Conservation (phyloP, 2,113 vertebrate genomes). For the Phalacrocorax pelagicus region DNA sequence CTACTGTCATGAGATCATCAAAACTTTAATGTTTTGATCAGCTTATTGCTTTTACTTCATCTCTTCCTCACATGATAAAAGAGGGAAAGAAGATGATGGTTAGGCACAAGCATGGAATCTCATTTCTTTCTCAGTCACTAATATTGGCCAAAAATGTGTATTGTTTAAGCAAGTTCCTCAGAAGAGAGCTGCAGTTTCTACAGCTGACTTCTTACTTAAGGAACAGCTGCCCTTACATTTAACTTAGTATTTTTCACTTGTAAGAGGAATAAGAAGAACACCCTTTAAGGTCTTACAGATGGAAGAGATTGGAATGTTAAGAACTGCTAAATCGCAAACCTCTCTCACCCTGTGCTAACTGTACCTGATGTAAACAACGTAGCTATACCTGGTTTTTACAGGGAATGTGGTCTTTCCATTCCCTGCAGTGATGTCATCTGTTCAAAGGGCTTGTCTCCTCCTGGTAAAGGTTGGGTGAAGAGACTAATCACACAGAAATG, state of each 20-base stretch:
- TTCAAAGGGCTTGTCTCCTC: background rate
- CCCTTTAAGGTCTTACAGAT: background rate
- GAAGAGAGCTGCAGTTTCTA: background rate
- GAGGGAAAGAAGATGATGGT: constrained; percentile 6
- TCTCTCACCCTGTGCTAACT: background rate
- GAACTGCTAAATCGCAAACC: background rate
- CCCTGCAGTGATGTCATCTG: background rate
- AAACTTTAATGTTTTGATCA: constrained; percentile 38
- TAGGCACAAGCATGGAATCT: constrained; percentile 1
- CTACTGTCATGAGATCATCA: constrained; percentile 50
- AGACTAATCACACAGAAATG: background rate
- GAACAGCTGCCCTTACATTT: background rate
- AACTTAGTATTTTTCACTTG: background rate
- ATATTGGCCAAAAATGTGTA: background rate
- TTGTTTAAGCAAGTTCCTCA: background rate
- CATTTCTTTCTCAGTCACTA: background rate
- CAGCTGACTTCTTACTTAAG: background rate
- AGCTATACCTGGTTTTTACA: background rate
- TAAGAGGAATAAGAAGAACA: background rate
- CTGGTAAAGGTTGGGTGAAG: background rate
- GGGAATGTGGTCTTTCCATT: background rate
- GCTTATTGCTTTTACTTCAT: constrained; percentile 58
- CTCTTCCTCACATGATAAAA: background rate
- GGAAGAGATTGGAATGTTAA: background rate
- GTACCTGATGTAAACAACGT: background rate